Evolutionary conservation across 2,113 vertebrate genomes (phyloP).

Genomic region (Leucosticte australis): DNA sequence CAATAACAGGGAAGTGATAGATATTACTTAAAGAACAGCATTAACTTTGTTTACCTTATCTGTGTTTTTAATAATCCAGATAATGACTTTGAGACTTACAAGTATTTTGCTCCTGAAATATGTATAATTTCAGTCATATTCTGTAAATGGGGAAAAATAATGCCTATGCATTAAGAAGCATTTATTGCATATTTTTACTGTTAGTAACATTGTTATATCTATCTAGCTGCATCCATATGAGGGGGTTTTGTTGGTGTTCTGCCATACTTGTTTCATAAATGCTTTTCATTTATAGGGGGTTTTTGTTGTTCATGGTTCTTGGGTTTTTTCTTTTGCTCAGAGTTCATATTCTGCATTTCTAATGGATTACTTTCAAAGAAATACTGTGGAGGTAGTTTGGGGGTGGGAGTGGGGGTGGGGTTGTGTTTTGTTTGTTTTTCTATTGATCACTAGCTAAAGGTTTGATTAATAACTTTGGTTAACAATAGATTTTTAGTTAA

Average conservation of each 20-base stretch:
- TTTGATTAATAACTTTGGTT: constrained; percentile 76
- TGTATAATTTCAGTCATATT: constrained; percentile 24
- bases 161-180: background rate
- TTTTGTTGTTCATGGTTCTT: background rate
- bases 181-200: background rate
- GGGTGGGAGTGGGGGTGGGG: background rate
- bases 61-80: constrained; percentile 71
- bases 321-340: background rate
- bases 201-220: background rate
- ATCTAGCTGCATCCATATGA: constrained; percentile 38
- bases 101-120: constrained; percentile 45
- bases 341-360: constrained; percentile 49
- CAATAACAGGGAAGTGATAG: constrained; percentile 93
- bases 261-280: constrained; percentile 19
- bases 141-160: background rate
- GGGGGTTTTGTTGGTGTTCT: constrained; percentile 15
- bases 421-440: constrained; percentile 43
- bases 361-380: constrained; percentile 52
- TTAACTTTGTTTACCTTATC: constrained; percentile 78
- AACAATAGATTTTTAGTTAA: constrained; percentile 75
- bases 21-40: constrained; percentile 94
- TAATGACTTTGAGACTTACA: constrained; percentile 44
- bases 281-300: background rate
- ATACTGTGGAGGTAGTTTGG: background rate
- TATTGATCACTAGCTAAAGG: constrained; percentile 69